A percentile compares a stretch with the other conserved stretches of the same genome.
Evolutionary conservation across 1,140 invertebrate genomes (phyloP).

Genomic region (Cyclargus thomasi): DNA sequence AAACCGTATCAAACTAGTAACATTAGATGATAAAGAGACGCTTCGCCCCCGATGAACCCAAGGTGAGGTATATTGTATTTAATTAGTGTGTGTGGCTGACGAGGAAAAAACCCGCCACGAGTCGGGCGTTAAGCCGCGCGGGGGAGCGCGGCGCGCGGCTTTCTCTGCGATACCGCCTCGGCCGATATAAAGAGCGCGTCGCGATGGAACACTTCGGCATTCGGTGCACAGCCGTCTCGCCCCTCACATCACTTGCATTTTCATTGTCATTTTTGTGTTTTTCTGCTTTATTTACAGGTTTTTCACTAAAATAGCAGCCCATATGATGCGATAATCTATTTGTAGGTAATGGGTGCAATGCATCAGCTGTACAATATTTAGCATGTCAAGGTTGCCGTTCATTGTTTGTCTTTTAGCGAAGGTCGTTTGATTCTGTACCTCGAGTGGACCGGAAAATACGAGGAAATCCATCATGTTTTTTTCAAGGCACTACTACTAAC

Average conservation of each 20-base stretch:
- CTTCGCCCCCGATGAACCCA: constrained; percentile 57
- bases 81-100: constrained; percentile 52
- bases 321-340: constrained; percentile 55
- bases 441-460: constrained; percentile 62
- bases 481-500: constrained; percentile 54
- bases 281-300: constrained; percentile 43
- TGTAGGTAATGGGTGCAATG: constrained; percentile 61
- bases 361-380: constrained; percentile 52
- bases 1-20: constrained; percentile 19
- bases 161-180: constrained; percentile 56
- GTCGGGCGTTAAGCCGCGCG: constrained; percentile 46
- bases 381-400: constrained; percentile 70
- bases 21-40: constrained; percentile 34
- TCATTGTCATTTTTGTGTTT: constrained; percentile 41
- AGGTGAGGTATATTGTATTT: constrained; percentile 53
- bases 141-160: constrained; percentile 62
- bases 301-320: constrained; percentile 56
- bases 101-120: constrained; percentile 71
- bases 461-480: constrained; percentile 69
- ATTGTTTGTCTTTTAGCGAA: constrained; percentile 70
- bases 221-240: constrained; percentile 71
- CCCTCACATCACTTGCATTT: constrained; percentile 49
- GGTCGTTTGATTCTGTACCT: constrained; percentile 55
- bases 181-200: constrained; percentile 69
- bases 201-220: constrained; percentile 69